These are phyloP conservation scores for Rhea pennata DNA, from an alignment of 2,113 vertebrate genomes.

Conservation along the genomic window DNA sequence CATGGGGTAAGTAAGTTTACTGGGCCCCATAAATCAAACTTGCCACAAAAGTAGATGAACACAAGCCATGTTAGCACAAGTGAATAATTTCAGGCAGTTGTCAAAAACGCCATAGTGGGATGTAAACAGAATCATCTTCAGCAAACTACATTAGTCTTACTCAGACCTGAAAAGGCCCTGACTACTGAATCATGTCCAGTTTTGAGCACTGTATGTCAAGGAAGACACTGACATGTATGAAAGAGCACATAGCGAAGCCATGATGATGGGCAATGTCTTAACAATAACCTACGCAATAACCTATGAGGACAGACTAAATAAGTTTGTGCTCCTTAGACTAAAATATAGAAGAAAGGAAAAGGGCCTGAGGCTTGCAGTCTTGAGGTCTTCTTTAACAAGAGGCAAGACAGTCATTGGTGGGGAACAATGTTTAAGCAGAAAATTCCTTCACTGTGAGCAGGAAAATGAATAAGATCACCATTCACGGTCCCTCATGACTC, in stretches of 20 bases:
- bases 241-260: neutral
- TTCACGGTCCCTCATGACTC: neutral
- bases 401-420: rapidly evolving
- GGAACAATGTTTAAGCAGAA: neutral
- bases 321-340: neutral
- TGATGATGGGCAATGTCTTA: neutral
- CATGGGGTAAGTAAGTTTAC: neutral
- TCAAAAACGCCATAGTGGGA: neutral
- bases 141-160: neutral
- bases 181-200: neutral
- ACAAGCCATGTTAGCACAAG: neutral
- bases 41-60: neutral
- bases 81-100: neutral
- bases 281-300: neutral
- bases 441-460: neutral
- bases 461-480: neutral
- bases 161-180: neutral
- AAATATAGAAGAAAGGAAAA: neutral
- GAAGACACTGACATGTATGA: neutral
- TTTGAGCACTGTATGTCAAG: neutral
- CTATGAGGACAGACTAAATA: neutral
- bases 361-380: neutral
- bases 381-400: neutral
- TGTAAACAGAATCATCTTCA: neutral
- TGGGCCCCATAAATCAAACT: neutral